These are phyloP conservation scores for Dasyornis broadbenti DNA, from an alignment of 2,113 vertebrate genomes.

Conservation along the genomic window DNA sequence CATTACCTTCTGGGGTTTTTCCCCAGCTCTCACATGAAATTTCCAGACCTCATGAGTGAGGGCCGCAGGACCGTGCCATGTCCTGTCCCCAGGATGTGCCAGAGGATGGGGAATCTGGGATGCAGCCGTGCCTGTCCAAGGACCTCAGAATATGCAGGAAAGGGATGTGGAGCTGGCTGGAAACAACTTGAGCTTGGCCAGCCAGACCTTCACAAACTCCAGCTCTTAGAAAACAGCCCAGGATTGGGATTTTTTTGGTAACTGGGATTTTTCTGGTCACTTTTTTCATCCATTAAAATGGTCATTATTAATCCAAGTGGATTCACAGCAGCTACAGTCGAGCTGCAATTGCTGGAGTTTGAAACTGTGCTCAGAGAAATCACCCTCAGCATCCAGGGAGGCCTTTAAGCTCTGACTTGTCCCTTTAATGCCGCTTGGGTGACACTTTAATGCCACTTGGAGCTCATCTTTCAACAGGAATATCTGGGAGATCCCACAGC, in stretches of 20 bases:
- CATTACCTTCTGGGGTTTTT: fast-evolving
- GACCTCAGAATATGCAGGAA: not conserved
- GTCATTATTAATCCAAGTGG: not conserved
- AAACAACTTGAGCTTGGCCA: not conserved
- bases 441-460: not conserved
- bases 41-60: fast-evolving
- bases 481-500: not conserved
- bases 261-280: not conserved
- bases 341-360: not conserved
- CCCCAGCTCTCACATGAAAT: too few species aligned
- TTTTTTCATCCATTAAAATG: not conserved
- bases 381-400: not conserved
- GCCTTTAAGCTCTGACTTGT: not conserved
- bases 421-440: not conserved
- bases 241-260: not conserved
- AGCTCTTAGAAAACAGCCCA: not conserved
- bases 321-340: not conserved
- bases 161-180: fast-evolving
- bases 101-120: not conserved
- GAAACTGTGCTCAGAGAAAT: not conserved
- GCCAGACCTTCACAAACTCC: not conserved
- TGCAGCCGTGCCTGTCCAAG: not conserved
- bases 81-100: not conserved
- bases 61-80: fast-evolving
- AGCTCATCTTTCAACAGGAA: not conserved